Conservation (phyloP, 1,140 invertebrate species). For the Globodera rostochiensis region DNA sequence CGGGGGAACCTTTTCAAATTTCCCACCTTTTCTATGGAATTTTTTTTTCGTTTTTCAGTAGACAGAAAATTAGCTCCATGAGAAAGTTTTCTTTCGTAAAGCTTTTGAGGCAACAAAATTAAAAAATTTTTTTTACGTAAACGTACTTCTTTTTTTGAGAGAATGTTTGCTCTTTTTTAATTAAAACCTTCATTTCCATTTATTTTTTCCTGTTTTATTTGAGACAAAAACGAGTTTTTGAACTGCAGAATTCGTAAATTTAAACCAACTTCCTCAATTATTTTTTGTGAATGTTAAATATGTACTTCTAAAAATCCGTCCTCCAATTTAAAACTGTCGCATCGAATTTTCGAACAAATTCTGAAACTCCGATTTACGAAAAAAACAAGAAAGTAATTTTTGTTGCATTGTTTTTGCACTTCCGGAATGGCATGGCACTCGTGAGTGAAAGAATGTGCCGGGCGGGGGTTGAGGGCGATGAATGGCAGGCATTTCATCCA, state of each 20-base stretch:
- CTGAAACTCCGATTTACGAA: too few species aligned
- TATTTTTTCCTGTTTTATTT: too few species aligned
- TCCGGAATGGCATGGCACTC: background rate
- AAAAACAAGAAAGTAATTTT: background rate
- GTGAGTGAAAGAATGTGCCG: background rate
- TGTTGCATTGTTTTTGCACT: constrained; percentile 1
- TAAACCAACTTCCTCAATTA: too few species aligned
- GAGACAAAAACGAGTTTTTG: too few species aligned
- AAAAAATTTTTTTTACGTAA: too few species aligned
- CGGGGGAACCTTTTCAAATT: background rate
- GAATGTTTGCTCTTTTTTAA: background rate
- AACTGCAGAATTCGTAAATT: too few species aligned
- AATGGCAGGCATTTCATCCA: background rate
- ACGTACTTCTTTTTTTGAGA: background rate
- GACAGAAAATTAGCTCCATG: background rate
- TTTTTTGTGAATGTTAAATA: too few species aligned
- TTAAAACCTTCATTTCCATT: too few species aligned
- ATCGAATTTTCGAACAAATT: too few species aligned
- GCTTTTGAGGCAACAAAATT: background rate
- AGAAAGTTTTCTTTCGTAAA: background rate
- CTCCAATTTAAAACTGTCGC: too few species aligned
- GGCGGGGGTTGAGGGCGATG: too few species aligned
- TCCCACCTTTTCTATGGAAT: background rate
- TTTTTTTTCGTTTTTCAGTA: background rate
- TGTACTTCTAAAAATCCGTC: too few species aligned